Base-by-base conservation (phyloP, 2,888 invertebrate species). In the Sphaeridia pumilis region DNA sequence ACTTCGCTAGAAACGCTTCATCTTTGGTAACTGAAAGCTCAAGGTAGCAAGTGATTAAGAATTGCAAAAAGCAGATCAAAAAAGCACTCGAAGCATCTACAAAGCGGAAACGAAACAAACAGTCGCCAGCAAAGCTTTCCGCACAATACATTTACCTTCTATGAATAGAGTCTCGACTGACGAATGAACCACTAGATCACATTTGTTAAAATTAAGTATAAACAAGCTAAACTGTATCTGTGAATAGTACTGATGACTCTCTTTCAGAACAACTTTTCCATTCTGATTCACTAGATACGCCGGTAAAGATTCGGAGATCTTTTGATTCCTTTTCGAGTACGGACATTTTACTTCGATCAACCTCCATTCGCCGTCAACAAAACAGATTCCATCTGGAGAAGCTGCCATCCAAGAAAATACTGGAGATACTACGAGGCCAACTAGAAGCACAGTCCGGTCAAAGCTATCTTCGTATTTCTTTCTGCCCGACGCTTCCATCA, bases 171-270 rank as follows among this genome's bases (percentile, higher is more conserved):
- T 2, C 17, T 55, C 42, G 1, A 5, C 14, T 1, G 20, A 26
- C 4, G 27, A 28, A 20, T 51, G 51, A 2, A 54, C 51, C 3
- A 36, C 41, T 1, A 55, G 44, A 4, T 12, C 20, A 26, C 47
- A 47, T 21, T 4, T 12, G 7, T 28, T 2, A 7, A 51, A 2
- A 7, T 47, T 41, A n/a, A 50, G 25, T 10, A 55, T 34, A 34
- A 35, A 43, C 44, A 55, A 21, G 2, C 35, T n/a, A 1, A 55
- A 22, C 25, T 44, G 22, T 5, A 44, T 14, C 24, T 44, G 44
- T 7, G 44, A 22, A 22, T 21, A 44, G 24, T 44, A 44, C 10
- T 21, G 4, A 25, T 46, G 26, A 4, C 28, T 12, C n/a, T 22
- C 10, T 10, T 44, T 44, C 5, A 44, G 24, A 22, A 7, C n/a